Base-by-base conservation (phyloP, 2,888 invertebrate species). In the Calliphora vomitoria region DNA sequence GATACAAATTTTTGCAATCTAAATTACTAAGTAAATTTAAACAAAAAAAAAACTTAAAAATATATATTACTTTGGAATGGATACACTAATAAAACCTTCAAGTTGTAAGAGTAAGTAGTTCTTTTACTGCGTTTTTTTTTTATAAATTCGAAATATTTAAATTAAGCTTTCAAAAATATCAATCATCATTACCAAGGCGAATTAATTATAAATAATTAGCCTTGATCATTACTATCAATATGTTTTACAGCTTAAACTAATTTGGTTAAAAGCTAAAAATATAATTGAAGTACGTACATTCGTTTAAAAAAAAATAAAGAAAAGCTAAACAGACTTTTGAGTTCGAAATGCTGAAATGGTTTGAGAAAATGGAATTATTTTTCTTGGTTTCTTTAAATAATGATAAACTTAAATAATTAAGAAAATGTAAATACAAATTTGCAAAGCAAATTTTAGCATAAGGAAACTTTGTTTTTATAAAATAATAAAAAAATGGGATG, bases 381-480 rank as follows among this genome's bases (percentile, higher is more conserved):
- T 76, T 50, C 18, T 47, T 72, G 31, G 8, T 66, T 55, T 13
- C 62, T 74, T 18, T 47, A 71, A 31, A 44, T 64, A 38, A 38
- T 64, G n/a, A 35, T 64, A 15, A 53, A 64, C 72, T 82, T 86
- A 82, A 44, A 35, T 74, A 41, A 13, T 53, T 44, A 50, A 66
- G n/a, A 47, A 82, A 58, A 20, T 66, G 20, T 84, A 76, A 74
- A 81, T 50, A 74, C 15, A 50, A 68, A 66, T 83, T 80, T 72
- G 80, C 71, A 86, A 83, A 80, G 79, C 82, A 76, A 80, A 80
- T 53, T 78, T 55, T 38, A 44, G 38, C 15, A 62, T 84, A 87
- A 87, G 87, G 87, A 85, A 87, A 82, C 82, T 82, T 87, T 72
- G 55, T 68, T 84, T 66, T 64, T 55, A 50, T 44, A 41, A 71